phyloP scores from a whole-genome alignment of 2,888 invertebrate genomes.

The Cerastis rubricosa region DNA sequence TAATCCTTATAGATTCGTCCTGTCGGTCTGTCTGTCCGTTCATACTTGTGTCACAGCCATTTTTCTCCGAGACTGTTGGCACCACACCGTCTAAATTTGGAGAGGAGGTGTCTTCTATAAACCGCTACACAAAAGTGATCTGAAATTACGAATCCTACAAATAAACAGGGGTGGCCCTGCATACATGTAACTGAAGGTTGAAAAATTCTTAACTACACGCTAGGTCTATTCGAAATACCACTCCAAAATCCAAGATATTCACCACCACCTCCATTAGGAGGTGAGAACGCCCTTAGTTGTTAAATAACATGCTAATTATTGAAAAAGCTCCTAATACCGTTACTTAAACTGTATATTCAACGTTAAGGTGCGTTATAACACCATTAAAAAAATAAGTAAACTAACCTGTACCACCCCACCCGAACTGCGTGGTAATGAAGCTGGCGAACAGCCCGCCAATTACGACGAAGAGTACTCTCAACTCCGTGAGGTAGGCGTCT shows the following conservation, averaged over 20 bases:
- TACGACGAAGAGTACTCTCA: constrained; percentile 82
- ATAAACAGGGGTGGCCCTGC: background rate
- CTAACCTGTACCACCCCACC: constrained; percentile 86
- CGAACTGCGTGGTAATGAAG: constrained; percentile 78
- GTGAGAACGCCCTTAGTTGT: background rate
- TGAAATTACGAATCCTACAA: background rate
- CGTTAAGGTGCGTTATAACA: background rate
- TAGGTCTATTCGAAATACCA: background rate
- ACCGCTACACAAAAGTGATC: background rate
- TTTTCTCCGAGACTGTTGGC: background rate
- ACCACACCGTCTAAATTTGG: background rate
- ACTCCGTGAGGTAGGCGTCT: constrained; percentile 81
- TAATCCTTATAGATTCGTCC: background rate
- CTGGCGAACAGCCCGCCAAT: constrained; percentile 82
- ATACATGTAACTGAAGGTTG: no score
- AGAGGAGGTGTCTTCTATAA: background rate
- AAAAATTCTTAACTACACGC: background rate
- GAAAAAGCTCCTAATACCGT: background rate
- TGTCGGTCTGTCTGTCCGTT: background rate
- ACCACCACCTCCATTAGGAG: no score
- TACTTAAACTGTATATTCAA: background rate
- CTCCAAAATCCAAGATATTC: background rate
- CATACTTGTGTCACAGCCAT: background rate
- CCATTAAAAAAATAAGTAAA: constrained; percentile 1
- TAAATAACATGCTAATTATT: background rate